Evolutionary conservation across 2,888 invertebrate genomes (phyloP).

Genomic region (Rhagonycha fulva): DNA sequence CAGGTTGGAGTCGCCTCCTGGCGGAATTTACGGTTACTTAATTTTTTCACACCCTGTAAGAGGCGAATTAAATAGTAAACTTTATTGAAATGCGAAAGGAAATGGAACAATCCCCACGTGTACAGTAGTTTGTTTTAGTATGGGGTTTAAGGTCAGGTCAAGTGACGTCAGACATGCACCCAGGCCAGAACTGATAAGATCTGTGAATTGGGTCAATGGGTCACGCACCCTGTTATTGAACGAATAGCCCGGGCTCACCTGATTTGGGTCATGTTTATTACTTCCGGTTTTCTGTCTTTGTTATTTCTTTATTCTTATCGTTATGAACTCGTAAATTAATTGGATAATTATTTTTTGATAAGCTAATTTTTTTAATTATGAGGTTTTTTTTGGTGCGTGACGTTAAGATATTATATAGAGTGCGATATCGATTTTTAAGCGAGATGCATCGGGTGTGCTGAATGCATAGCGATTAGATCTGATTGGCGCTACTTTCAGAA

Average conservation of each 20-base stretch:
- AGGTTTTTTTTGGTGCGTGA: background rate
- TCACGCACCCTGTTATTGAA: slow-evolving; percentile 30
- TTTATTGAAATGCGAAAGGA: background rate
- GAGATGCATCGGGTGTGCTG: background rate
- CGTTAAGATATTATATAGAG: background rate
- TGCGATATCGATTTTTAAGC: background rate
- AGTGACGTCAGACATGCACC: slow-evolving; percentile 14
- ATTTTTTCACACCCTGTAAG: background rate
- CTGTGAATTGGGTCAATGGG: slow-evolving; percentile 35
- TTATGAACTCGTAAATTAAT: background rate
- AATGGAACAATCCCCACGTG: background rate
- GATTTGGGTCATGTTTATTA: slow-evolving; percentile 29
- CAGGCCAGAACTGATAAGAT: slow-evolving; percentile 2
- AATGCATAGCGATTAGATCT: background rate
- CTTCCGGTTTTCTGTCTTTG: slow-evolving; percentile 9
- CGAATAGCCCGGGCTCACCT: slow-evolving; percentile 29
- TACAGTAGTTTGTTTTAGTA: background rate
- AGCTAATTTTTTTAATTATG: background rate
- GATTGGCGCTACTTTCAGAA: background rate
- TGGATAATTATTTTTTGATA: background rate
- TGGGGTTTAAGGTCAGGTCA: slow-evolving; percentile 15
- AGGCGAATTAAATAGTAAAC: background rate
- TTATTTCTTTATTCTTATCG: background rate
- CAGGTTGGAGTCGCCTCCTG: background rate
- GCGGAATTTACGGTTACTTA: background rate